phyloP scores from a whole-genome alignment of 2,888 invertebrate species.

The Heteromyza rotundicornis region DNA sequence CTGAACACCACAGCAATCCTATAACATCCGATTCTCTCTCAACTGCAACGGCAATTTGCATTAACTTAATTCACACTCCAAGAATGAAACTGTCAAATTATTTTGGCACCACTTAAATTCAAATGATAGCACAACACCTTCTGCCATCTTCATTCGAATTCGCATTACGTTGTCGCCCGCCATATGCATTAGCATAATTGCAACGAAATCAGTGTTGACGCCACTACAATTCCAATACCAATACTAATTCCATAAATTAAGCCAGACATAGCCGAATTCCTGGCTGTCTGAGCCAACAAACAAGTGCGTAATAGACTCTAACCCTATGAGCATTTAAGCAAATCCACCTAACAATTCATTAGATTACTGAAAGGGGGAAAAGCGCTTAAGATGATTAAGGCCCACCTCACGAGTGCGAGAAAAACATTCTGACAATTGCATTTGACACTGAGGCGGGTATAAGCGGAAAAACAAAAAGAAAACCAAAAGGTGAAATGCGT shows the following conservation, averaged over 20 bases:
- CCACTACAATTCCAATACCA: background rate
- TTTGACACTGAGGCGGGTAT: background rate
- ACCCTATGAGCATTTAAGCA: no score
- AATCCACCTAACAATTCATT: no score
- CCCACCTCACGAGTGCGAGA: background rate
- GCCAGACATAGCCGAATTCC: no score
- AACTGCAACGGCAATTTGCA: background rate
- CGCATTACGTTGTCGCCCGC: background rate
- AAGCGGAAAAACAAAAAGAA: no score
- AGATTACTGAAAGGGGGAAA: background rate
- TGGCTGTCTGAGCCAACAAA: background rate
- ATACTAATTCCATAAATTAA: no score
- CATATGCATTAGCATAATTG: slow-evolving; percentile 31
- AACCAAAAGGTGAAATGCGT: no score
- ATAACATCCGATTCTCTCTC: background rate
- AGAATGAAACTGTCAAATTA: background rate
- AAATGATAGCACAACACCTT: background rate
- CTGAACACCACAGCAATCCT: no score
- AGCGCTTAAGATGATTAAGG: slow-evolving; percentile 14
- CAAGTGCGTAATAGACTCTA: background rate
- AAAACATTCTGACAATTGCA: slow-evolving; percentile 5
- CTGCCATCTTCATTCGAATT: background rate
- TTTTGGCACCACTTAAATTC: background rate
- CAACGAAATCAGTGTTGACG: slow-evolving; percentile 21
- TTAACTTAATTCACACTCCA: background rate